phyloP scores from a whole-genome alignment of 2,888 invertebrate genomes.

The Boloria selene region DNA sequence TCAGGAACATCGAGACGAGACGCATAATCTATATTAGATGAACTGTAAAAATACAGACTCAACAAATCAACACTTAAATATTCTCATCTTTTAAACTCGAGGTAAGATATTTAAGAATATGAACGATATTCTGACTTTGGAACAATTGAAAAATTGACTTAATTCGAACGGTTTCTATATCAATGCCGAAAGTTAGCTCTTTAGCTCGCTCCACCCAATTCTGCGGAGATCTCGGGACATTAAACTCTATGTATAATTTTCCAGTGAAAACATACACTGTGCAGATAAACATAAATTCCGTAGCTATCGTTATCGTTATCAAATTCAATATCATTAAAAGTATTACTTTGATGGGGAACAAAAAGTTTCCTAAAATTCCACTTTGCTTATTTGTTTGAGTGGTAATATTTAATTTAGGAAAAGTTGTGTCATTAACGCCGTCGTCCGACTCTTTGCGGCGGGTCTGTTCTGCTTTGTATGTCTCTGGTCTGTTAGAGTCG shows the following conservation, averaged over 20 bases:
- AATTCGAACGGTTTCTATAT: constrained; percentile 54
- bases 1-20: not conserved
- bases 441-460: constrained; percentile 38
- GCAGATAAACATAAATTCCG: constrained; percentile 53
- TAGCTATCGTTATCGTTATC: constrained; percentile 48
- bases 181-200: constrained; percentile 53
- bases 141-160: constrained; percentile 56
- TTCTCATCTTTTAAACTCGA: constrained; percentile 3
- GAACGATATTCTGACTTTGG: constrained; percentile 52
- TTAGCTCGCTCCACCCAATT: constrained; percentile 55
- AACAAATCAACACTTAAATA: constrained; percentile 3
- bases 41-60: too few species aligned
- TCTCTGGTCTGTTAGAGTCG: not conserved
- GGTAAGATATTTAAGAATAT: constrained; percentile 52
- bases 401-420: constrained; percentile 33
- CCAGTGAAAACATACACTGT: constrained; percentile 56
- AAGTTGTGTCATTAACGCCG: constrained; percentile 28
- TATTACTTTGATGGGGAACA: constrained; percentile 50
- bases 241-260: constrained; percentile 54
- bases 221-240: constrained; percentile 49
- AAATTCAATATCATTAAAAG: constrained; percentile 55
- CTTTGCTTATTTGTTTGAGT: constrained; percentile 30
- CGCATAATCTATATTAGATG: not conserved
- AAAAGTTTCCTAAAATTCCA: constrained; percentile 44
- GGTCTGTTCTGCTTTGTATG: not conserved